Evolutionary conservation across 2,113 vertebrate species (phyloP).

Genomic region (Rhabdomys dilectus): DNA sequence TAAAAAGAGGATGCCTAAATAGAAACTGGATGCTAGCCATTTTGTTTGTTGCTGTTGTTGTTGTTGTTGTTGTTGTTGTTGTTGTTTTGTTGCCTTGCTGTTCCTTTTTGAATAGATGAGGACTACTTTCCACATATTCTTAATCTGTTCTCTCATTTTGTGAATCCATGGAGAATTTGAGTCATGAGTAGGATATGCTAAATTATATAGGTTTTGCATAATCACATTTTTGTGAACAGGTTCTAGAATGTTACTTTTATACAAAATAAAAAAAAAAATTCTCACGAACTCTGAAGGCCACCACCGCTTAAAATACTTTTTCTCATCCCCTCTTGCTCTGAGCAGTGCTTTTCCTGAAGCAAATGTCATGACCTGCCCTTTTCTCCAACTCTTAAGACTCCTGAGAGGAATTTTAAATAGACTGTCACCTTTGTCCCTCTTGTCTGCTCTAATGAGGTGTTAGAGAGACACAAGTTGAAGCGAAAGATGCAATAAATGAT

Average conservation of each 20-base stretch:
- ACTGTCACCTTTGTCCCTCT: neutral
- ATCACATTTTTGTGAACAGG: conserved; percentile 36
- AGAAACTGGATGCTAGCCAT: neutral
- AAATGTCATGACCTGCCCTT: conserved; percentile 73
- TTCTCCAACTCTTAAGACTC: conserved; percentile 42
- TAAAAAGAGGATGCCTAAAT: neutral
- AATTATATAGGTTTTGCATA: conserved; percentile 54
- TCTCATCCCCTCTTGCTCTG: neutral
- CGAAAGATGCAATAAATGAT: neutral
- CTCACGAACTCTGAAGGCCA: neutral
- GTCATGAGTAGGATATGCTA: conserved; percentile 42
- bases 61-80: no score
- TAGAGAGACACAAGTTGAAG: neutral
- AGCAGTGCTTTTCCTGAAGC: neutral
- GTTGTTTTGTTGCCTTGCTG: neutral
- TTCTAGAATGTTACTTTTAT: conserved; percentile 27
- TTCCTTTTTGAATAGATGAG: neutral
- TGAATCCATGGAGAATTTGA: conserved; percentile 32
- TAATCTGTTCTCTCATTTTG: conserved; percentile 14
- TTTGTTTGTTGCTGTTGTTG: neutral
- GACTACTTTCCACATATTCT: neutral
- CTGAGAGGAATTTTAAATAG: conserved; percentile 71
- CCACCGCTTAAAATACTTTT: neutral
- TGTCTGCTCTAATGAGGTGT: conserved; percentile 17
- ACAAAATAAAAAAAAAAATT: neutral